These are phyloP conservation scores for Sebastes iracundus DNA, from an alignment of 2,797 vertebrate species.

Conservation along the genomic window DNA sequence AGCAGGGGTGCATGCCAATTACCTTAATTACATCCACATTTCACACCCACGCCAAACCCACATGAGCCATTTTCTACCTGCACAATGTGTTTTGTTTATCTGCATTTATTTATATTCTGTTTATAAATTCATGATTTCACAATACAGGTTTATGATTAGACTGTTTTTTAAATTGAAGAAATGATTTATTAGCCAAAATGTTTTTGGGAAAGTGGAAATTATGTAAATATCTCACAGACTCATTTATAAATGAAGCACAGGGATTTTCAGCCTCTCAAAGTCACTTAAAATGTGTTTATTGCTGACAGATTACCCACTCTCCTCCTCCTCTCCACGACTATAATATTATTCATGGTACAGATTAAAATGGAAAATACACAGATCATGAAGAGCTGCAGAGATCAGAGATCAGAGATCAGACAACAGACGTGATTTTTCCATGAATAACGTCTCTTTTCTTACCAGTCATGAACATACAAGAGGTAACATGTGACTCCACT, in stretches of 20 bases:
- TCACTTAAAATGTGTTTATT: not conserved
- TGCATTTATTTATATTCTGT: not conserved
- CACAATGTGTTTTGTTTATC: not conserved
- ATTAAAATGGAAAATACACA: not conserved
- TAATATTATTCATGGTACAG: not conserved
- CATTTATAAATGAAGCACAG: not conserved
- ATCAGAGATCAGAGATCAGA: not conserved
- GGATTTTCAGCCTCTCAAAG: not conserved
- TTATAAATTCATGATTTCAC: not conserved
- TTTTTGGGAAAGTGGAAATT: not conserved
- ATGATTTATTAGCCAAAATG: not conserved
- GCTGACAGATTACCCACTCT: not conserved
- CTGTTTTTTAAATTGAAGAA: not conserved
- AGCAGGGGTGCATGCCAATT: not conserved
- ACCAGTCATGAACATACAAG: not conserved
- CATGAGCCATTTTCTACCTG: not conserved
- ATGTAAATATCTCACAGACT: not conserved
- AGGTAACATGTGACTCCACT: conserved; percentile 20
- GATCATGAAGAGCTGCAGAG: not conserved
- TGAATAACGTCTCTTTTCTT: not conserved
- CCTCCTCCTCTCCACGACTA: not conserved
- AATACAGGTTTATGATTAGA: not conserved
- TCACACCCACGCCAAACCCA: not conserved
- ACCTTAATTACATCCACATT: not conserved
- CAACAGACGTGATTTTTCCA: not conserved